Base-by-base conservation (phyloP, 2,113 vertebrate genomes). In the Tiliqua scincoides region DNA sequence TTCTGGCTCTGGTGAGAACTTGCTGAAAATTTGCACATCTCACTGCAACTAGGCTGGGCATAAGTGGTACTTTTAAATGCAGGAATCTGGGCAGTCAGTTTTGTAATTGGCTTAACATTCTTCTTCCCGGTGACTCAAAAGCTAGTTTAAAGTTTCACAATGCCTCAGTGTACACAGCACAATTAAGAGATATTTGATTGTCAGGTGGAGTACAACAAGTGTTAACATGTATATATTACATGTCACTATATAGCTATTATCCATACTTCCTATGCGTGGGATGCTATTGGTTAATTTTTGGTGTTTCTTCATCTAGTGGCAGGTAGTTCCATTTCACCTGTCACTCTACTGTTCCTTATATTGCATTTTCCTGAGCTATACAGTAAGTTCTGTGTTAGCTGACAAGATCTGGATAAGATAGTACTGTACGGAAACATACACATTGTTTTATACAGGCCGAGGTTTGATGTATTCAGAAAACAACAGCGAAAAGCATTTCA, bases 91-190 rank as follows among this genome's bases (percentile, higher is more conserved):
- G 32, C 43, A 8, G 52, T 32, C 48, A 6, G 20, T 59, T 63
- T 77, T 61, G 62, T 67, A 62, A 43, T 61, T 77, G 32, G 30
- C 32, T 74, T 80, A 37, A 63, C n/a, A 65, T 23, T 73, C 43
- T 80, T 54, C 15, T 86, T 74, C 71, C 3, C 14, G 37, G 40
- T 86, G 78, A 86, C 70, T 74, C 78, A 15, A 73, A 74, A 25
- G 63, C 67, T 20, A 27, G 57, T 79, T 73, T 20, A 80, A 54
- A 23, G 61, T 86, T 65, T 65, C n/a, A 65, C 74, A 86, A 86
- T 63, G 71, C 17, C 78, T 74, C 3, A 1, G 3, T 30, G 59
- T 63, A 54, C 70, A 74, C 23, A 54, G 43, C 48, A 57, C 43
- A 81, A 86, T 81, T 86, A 86, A 63, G 32, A 79, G 77, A 35